These are phyloP conservation scores for Musca domestica DNA, from an alignment of 1,140 invertebrate species.

Conservation along the genomic window DNA sequence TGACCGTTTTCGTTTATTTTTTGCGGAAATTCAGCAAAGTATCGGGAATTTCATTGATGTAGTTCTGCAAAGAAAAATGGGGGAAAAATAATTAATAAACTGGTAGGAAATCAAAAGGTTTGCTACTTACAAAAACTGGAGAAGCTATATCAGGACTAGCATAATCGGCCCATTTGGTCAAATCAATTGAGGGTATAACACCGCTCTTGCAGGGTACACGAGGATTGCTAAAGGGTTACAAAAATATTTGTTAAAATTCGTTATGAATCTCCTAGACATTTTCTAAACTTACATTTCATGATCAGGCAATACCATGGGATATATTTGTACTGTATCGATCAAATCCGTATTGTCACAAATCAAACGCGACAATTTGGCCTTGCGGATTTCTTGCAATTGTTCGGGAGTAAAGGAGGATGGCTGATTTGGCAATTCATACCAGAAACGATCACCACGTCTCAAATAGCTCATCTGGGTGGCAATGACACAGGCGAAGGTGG, in stretches of 20 bases:
- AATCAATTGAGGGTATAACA: constrained; percentile 79
- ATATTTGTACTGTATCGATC: constrained; percentile 87
- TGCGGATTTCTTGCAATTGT: constrained; percentile 88
- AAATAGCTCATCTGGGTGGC: constrained; percentile 93
- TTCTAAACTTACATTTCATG: constrained; percentile 77
- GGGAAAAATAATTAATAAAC: constrained; percentile 9
- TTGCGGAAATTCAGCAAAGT: constrained; percentile 51
- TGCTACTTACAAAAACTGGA: constrained; percentile 63
- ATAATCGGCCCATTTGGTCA: constrained; percentile 83
- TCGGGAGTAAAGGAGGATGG: constrained; percentile 88
- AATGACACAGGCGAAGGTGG: constrained; percentile 94
- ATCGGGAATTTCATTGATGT: constrained; percentile 52
- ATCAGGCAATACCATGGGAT: constrained; percentile 89
- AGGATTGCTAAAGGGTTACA: constrained; percentile 69
- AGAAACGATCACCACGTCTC: constrained; percentile 90
- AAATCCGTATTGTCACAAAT: constrained; percentile 95
- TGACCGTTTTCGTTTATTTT: constrained; percentile 28
- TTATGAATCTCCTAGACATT: constrained; percentile 40
- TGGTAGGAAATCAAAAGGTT: neutral
- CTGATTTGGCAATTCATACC: constrained; percentile 91
- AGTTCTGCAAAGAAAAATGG: constrained; percentile 39
- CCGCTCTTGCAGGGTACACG: constrained; percentile 85
- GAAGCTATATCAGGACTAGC: constrained; percentile 55
- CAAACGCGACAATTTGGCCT: constrained; percentile 78
- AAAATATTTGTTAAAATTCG: neutral